These are phyloP conservation scores for Chloroceryle inda DNA, from an alignment of 2,797 vertebrate genomes.

Conservation along the genomic window DNA sequence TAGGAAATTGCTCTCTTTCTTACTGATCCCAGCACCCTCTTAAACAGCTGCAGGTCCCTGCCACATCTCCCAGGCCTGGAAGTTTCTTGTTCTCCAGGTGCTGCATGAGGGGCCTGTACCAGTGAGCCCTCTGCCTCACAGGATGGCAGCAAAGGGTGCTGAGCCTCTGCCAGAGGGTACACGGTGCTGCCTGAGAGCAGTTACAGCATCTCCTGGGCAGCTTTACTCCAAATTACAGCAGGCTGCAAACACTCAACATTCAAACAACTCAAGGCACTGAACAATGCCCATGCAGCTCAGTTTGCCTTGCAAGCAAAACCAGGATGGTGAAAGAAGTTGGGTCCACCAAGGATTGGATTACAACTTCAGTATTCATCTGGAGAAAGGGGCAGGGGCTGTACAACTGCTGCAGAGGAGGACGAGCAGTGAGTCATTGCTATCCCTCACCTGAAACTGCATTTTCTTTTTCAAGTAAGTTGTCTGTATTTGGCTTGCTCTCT, in stretches of 20 bases:
- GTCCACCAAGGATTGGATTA: neutral
- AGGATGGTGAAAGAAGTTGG: neutral
- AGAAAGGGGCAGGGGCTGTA: neutral
- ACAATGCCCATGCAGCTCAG: neutral
- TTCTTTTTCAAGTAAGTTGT: neutral
- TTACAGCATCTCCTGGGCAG: neutral
- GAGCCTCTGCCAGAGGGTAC: accelerated
- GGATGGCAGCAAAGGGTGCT: neutral
- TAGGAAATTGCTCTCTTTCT: neutral
- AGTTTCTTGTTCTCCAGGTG: neutral
- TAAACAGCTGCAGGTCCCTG: neutral
- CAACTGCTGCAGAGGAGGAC: neutral
- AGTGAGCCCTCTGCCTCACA: neutral
- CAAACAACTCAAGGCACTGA: neutral
- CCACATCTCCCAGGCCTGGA: neutral
- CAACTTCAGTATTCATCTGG: neutral
- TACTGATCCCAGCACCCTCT: neutral
- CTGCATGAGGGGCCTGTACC: neutral
- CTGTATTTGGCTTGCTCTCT: neutral
- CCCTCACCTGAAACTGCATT: neutral
- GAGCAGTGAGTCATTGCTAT: neutral
- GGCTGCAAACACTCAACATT: neutral
- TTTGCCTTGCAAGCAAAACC: neutral
- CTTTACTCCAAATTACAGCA: neutral
- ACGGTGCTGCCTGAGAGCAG: accelerated